phyloP scores from a whole-genome alignment of 2,888 invertebrate species.

The Pseudococcus longispinus region DNA sequence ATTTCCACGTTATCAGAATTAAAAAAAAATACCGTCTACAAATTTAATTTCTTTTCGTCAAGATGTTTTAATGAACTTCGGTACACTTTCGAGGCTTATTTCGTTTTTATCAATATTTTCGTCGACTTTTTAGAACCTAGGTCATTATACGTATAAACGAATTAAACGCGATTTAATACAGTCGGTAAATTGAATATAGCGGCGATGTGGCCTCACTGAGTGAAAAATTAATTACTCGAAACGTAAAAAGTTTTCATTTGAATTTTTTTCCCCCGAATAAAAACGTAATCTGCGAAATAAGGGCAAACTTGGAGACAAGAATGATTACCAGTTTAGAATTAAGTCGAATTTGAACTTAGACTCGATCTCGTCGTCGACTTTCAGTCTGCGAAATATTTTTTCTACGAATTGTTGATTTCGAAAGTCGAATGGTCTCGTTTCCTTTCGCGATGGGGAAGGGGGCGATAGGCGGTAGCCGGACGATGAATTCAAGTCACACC shows the following conservation, averaged over 20 bases:
- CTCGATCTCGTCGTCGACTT: background rate
- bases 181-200: background rate
- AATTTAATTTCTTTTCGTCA: too few relatives aligned
- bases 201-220: background rate
- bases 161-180: background rate
- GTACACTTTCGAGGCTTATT: too few relatives aligned
- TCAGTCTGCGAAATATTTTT: background rate
- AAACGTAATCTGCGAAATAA: background rate
- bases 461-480: background rate
- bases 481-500: slow-evolving; percentile 1
- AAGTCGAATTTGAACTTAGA: background rate
- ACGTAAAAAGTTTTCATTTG: background rate
- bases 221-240: slow-evolving; percentile 9
- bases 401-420: background rate
- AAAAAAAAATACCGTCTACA: too few relatives aligned
- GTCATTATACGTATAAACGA: background rate
- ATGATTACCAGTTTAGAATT: background rate
- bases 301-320: background rate
- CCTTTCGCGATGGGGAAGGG: background rate
- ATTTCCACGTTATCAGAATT: too few relatives aligned
- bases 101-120: too few relatives aligned
- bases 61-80: too few relatives aligned
- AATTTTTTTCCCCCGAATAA: background rate
- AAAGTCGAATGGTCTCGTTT: background rate
- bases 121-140: background rate